Base-by-base conservation (phyloP, 1,140 invertebrate species). In the Mycetomoellerius zeteki region DNA sequence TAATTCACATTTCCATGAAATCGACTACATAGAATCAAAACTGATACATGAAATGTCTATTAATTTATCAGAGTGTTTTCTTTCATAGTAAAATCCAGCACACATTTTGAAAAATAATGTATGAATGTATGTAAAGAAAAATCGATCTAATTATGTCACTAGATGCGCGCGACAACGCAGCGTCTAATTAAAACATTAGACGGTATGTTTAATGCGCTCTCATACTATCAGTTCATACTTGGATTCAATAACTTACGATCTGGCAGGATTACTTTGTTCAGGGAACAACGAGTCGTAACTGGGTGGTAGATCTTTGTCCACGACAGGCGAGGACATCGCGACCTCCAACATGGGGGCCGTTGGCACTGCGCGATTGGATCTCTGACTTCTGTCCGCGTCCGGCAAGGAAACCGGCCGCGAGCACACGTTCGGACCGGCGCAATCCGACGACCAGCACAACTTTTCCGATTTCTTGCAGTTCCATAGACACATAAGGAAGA, bases 241-340 rank as follows among this genome's bases (percentile, higher is more conserved):
- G 62, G 67, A 65, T 52, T 43, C 27, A 82, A 56, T 73, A 27
- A 65, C 73, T 92, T 90, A 93, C 72, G 90, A 91, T 81, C 90
- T 90, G 33, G 89, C 62, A 54, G 88, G 73, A 86, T 92, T 93
- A 30, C 87, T 82, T 65, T 92, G 91, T 88, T 94, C 92, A 0
- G 95, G 95, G 85, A 95, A 95, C 43, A 95, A 88, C 2, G 95
- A 95, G 77, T 95, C 94, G 30, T 95, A 95, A 72, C 94, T 95
- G 6, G 95, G 95, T 5, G 95, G 95, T 60, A 95, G 88, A 89
- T 95, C 94, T 60, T 95, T 95, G 60, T 95, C 94, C 5, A 91
- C 90, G 16, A 94, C 90, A 0, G 93, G 84, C 8, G 93, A 86
- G 19, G 93, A 64, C 4, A 94, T 91, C 2, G 88, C 92, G 0